Evolutionary conservation across 2,888 invertebrate species (phyloP), one percentile per base, ranked within the genome.

Genomic region (Epinotia bilunana): DNA sequence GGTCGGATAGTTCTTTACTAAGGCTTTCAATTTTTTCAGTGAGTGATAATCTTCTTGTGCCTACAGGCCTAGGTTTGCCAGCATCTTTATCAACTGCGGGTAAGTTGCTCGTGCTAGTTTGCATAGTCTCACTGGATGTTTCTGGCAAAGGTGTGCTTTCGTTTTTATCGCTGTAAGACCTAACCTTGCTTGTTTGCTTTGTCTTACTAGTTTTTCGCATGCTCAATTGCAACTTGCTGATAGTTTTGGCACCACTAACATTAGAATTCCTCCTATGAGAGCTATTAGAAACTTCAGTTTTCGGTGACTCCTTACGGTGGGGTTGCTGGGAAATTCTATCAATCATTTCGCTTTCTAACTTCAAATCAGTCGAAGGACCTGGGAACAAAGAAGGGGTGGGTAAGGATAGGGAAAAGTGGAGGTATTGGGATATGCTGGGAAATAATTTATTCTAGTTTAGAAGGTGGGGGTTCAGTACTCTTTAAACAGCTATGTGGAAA

Each of bases 301-400:
- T 57, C 39, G 65, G 7, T 3, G 3, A 11, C 13, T 49, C 23
- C 16, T 3, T 7, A 0, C 5, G 0, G n/a, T 23, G n/a, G 49
- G 13, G 13, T 39, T 6, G 12, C 16, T 61, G 43, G 3, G 7
- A 20, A 16, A 4, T 20, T 39, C 20, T 43, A 7, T 71, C 53
- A 20, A 9, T n/a, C 60, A 20, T 20, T 18, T 46, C 57, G 49
- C 18, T 11, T 3, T 9, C 20, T 46, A 58, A 58, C 5, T 23
- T 49, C 49, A 33, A 43, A n/a, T 18, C 39, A 39, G 23, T 58
- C 16, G 76, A 69, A 7, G 72, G 28, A 70, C 76, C 76, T 76
- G 76, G 58, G 43, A 53, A 76, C 72, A 76, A 76, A 64, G 68
- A 60, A 67, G 23, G 76, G 64, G 12, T 33, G 20, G 69, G 73